Evolutionary conservation across 2,797 vertebrate genomes (phyloP).

Genomic region (Gallinago nigripennis): DNA sequence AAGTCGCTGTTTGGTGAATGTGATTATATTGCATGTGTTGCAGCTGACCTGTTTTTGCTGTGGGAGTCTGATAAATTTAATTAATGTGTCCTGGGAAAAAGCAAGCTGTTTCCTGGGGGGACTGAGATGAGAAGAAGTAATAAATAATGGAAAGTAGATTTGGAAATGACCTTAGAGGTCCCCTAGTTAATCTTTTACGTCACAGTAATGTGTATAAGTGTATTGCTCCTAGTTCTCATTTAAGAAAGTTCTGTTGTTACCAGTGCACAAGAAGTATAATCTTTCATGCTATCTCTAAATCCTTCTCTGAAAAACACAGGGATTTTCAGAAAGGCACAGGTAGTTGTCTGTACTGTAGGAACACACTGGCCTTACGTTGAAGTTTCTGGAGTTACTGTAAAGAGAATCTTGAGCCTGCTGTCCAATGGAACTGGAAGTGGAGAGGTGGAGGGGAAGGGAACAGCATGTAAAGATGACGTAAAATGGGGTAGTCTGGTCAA

Average conservation of each 20-base stretch:
- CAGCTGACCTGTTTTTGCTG: neutral
- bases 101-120: neutral
- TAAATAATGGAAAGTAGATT: constrained; percentile 22
- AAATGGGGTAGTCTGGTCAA: neutral
- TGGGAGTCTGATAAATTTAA: neutral
- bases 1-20: neutral
- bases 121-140: neutral
- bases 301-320: neutral
- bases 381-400: neutral
- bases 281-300: neutral
- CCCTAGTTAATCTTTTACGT: neutral
- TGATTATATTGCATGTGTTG: neutral
- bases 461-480: neutral
- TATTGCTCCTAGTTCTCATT: neutral
- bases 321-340: neutral
- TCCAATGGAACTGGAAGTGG: neutral
- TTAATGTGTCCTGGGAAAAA: neutral
- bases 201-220: neutral
- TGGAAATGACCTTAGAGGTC: neutral
- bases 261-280: neutral
- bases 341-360: neutral
- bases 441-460: neutral
- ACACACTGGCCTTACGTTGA: neutral
- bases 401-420: neutral
- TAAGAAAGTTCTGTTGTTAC: neutral